These are phyloP conservation scores for Amphibalanus amphitrite DNA, from an alignment of 1,140 invertebrate species.

Conservation along the genomic window DNA sequence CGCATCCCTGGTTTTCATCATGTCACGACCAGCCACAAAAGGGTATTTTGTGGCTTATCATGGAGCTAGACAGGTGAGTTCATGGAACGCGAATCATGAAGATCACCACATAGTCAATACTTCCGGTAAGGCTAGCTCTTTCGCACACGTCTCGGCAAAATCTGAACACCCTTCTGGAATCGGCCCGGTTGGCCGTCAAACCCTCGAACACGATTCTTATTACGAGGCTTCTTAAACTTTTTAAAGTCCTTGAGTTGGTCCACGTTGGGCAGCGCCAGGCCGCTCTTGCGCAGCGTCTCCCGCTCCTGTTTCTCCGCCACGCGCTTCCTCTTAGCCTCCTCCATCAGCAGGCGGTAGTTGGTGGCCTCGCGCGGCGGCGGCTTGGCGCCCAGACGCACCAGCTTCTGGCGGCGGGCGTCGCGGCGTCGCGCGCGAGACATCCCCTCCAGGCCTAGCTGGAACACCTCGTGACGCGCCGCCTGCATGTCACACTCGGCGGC, in stretches of 20 bases:
- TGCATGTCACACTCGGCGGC: background rate
- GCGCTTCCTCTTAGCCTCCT: background rate
- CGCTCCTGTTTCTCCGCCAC: background rate
- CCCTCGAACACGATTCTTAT: background rate
- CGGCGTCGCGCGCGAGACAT: background rate
- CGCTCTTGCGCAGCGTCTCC: background rate
- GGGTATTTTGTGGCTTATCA: no score
- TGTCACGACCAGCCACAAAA: no score
- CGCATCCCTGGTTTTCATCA: no score
- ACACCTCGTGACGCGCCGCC: background rate
- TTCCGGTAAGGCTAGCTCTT: background rate
- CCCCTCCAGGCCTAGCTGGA: background rate
- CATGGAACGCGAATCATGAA: no score
- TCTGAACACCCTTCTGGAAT: background rate
- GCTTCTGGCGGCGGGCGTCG: background rate
- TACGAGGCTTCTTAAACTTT: background rate
- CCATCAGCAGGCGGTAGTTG: background rate
- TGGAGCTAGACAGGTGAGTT: no score
- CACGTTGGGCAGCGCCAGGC: background rate
- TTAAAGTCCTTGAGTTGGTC: background rate
- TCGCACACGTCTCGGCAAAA: background rate
- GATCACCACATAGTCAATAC: no score
- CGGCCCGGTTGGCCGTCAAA: background rate
- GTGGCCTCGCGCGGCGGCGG: background rate
- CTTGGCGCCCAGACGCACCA: conserved; percentile 3